Evolutionary conservation across 2,797 vertebrate genomes (phyloP).

Genomic region (Ibycter americanus): DNA sequence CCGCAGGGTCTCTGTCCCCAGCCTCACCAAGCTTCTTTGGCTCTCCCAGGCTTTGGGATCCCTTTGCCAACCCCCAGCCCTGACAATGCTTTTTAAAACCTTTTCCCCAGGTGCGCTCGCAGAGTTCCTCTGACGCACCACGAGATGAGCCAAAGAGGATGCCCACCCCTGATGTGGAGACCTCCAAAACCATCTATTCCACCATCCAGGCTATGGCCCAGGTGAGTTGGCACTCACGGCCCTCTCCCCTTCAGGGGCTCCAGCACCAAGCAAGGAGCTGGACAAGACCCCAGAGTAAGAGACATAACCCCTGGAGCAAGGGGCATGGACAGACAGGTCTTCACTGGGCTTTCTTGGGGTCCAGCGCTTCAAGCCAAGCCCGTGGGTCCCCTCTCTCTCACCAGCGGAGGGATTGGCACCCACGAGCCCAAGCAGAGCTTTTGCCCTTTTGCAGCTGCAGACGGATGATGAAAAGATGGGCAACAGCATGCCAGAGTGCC

Average conservation of each 20-base stretch:
- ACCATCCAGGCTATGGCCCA: accelerated
- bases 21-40: background rate
- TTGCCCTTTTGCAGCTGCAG: background rate
- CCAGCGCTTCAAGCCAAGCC: background rate
- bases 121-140: accelerated
- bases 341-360: background rate
- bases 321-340: accelerated
- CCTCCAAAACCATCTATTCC: background rate
- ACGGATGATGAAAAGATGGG: background rate
- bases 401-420: accelerated
- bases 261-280: background rate
- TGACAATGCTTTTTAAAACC: accelerated
- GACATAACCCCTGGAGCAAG: accelerated
- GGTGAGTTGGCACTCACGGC: background rate
- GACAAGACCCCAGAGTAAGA: background rate
- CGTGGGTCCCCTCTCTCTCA: accelerated
- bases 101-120: background rate
- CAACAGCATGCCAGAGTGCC: accelerated
- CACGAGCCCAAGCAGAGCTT: accelerated
- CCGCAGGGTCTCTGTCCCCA: too few species aligned
- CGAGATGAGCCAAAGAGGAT: accelerated
- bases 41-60: background rate
- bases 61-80: background rate
- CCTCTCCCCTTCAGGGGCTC: background rate
- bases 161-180: accelerated